Evolutionary conservation across 2,888 invertebrate genomes (phyloP).

Genomic region (Nephrocerus scutellatus): DNA sequence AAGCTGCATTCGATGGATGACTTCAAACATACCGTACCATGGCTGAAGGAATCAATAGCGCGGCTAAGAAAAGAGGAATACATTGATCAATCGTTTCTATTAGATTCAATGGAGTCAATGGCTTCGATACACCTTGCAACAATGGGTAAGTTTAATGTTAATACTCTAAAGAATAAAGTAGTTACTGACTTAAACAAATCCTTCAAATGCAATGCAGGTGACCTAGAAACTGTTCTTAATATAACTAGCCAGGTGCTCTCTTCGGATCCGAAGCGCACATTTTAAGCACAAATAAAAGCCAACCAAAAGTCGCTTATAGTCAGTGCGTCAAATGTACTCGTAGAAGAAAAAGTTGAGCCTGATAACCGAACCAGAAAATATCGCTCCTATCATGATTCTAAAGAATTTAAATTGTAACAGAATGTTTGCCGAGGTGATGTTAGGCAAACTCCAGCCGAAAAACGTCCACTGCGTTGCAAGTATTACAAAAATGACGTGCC

Average conservation of each 20-base stretch:
- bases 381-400: too few relatives aligned
- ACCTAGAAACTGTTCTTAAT: constrained; percentile 71
- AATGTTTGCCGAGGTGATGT: constrained; percentile 37
- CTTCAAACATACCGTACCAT: constrained; percentile 82
- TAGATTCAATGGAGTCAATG: constrained; percentile 38
- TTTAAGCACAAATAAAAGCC: constrained; percentile 76
- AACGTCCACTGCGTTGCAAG: constrained; percentile 29
- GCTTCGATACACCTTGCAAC: constrained; percentile 30
- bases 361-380: too few relatives aligned
- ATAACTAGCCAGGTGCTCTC: constrained; percentile 78
- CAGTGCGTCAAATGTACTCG: constrained; percentile 34
- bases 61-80: constrained; percentile 56
- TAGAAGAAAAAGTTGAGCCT: constrained; percentile 29
- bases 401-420: constrained; percentile 47
- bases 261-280: constrained; percentile 67
- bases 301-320: constrained; percentile 77
- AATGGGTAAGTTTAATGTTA: constrained; percentile 27
- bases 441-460: constrained; percentile 11
- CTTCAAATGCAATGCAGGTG: constrained; percentile 52
- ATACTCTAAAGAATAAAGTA: not conserved
- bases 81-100: constrained; percentile 23
- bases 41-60: constrained; percentile 88
- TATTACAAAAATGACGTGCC: constrained; percentile 20
- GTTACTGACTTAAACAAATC: constrained; percentile 2
- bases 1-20: constrained; percentile 86